Evolutionary conservation across 2,888 invertebrate species (phyloP).

Genomic region (Thalpophila matura): DNA sequence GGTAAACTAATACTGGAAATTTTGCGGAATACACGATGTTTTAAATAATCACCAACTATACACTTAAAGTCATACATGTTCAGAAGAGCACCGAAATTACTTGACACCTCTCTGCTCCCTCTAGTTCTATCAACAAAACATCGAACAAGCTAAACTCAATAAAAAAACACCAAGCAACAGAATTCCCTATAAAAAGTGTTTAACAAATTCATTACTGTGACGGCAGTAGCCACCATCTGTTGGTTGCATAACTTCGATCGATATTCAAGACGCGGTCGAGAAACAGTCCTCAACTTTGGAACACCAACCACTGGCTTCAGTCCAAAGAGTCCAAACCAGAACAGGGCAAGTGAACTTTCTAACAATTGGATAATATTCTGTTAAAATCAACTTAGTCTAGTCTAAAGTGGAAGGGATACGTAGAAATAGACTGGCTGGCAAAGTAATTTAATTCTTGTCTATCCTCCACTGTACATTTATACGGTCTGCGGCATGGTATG

Average conservation of each 20-base stretch:
- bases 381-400: slow-evolving; percentile 30
- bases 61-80: too few relatives aligned
- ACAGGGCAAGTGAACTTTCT: slow-evolving; percentile 32
- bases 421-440: neutral
- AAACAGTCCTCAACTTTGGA: slow-evolving; percentile 35
- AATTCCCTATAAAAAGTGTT: slow-evolving; percentile 29
- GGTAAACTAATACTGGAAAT: too few relatives aligned
- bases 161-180: neutral
- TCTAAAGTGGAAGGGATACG: slow-evolving; percentile 7
- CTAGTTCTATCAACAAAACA: too few relatives aligned
- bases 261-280: slow-evolving; percentile 34
- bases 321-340: slow-evolving; percentile 37
- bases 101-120: too few relatives aligned
- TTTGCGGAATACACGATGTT: too few relatives aligned
- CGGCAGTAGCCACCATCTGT: slow-evolving; percentile 38
- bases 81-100: too few relatives aligned
- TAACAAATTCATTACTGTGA: slow-evolving; percentile 42
- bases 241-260: slow-evolving; percentile 46
- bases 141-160: neutral
- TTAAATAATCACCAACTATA: too few relatives aligned
- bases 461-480: neutral
- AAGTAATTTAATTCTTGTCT: slow-evolving; percentile 24
- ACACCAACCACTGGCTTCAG: slow-evolving; percentile 38
- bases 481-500: neutral
- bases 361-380: slow-evolving; percentile 39